Percentiles rank a stretch among this genome's conserved stretches.
Evolutionary conservation across 2,888 invertebrate genomes (phyloP).

Genomic region (Hypena proboscidalis): DNA sequence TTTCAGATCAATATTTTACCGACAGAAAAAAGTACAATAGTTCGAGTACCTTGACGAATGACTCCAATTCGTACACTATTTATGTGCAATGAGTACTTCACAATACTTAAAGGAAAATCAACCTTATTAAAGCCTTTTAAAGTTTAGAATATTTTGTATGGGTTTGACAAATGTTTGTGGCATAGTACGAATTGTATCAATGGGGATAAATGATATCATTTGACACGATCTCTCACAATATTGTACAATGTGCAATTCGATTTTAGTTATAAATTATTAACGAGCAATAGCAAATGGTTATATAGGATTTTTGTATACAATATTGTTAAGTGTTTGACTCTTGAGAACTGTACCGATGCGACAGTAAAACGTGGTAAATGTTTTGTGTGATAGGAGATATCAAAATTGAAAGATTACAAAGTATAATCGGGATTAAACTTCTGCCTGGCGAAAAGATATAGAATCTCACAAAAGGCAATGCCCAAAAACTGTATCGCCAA

Average conservation of each 20-base stretch:
- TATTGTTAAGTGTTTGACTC: too few species aligned
- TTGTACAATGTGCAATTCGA: conserved; percentile 57
- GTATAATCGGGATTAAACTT: too few species aligned
- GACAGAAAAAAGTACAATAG: conserved; percentile 52
- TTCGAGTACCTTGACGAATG: conserved; percentile 73
- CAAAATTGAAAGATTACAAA: too few species aligned
- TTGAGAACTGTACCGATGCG: too few species aligned
- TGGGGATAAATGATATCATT: conserved; percentile 70
- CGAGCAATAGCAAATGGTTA: too few species aligned
- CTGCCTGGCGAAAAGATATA: too few species aligned
- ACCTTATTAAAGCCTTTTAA: accelerated
- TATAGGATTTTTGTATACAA: too few species aligned
- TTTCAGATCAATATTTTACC: conserved; percentile 50
- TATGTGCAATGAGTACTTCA: conserved; percentile 30
- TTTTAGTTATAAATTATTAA: conserved; percentile 36
- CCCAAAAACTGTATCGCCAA: too few species aligned
- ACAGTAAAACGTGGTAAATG: too few species aligned
- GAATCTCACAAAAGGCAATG: too few species aligned
- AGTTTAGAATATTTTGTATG: not conserved
- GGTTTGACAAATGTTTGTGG: conserved; percentile 36
- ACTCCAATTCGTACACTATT: conserved; percentile 60
- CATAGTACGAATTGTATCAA: conserved; percentile 54
- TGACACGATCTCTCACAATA: conserved; percentile 77
- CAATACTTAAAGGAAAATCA: conserved; percentile 1
- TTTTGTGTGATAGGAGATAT: too few species aligned